A percentile compares a stretch with the other conserved stretches of the same genome.
Conservation (phyloP, 53 echinoderm and acorn worm genomes). For the Arbacia lixula region DNA sequence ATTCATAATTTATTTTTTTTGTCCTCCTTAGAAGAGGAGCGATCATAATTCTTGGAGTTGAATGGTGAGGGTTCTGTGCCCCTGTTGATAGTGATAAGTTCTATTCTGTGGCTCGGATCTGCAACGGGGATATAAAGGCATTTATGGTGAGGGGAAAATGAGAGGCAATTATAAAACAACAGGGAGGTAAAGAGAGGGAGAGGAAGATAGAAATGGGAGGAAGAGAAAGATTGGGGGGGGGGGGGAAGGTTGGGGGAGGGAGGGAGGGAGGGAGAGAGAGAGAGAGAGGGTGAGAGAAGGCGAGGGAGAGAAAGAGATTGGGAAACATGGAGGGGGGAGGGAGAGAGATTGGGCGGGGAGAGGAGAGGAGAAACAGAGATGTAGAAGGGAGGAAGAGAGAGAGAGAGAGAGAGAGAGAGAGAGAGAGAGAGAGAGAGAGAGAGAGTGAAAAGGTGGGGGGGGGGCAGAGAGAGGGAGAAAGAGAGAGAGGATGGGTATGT, state of each 20-base stretch:
- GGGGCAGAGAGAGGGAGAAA: neutral
- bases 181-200: neutral
- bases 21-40: too few species aligned
- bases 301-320: neutral
- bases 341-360: neutral
- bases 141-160: neutral
- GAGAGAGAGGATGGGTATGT: neutral
- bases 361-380: neutral
- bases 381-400: constrained; percentile 7
- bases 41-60: constrained; percentile 55
- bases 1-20: too few species aligned
- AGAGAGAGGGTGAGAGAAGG: neutral
- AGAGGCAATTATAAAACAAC: neutral
- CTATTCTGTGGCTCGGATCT: constrained; percentile 50
- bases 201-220: neutral
- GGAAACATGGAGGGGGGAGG: neutral
- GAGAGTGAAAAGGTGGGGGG: neutral
- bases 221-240: neutral
- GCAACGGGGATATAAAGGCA: neutral
- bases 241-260: neutral
- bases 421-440: neutral
- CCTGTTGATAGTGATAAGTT: constrained; percentile 80
- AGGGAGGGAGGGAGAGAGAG: neutral
- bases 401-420: neutral
- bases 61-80: constrained; percentile 74